Base-by-base conservation (phyloP, 2,888 invertebrate species). In the Plebejus melissa region DNA sequence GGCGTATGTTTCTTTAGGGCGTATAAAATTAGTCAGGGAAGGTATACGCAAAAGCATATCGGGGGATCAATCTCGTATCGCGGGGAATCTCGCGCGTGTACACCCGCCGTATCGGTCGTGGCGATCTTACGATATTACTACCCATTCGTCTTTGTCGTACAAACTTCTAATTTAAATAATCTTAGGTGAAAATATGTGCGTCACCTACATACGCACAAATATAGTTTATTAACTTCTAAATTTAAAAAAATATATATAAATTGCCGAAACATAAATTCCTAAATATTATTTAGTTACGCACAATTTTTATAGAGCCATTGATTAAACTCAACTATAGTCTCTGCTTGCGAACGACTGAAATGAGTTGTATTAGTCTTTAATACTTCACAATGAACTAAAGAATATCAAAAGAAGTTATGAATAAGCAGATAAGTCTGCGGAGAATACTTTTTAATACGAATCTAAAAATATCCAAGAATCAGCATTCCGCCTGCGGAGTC, bases 61-160 rank as follows among this genome's bases (percentile, higher is more conserved):
- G 83, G 79, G 79, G 87, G 89, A 93, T 93, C 93, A 92, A 93
- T 91, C 90, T 89, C 82, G 81, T 93, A 93, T 93, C 93, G 85
- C 80, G 86, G 86, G 85, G 85, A 86, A 93, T 93, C 93, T 87
- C 90, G 92, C 91, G 92, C 90, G 92, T 91, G 88, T 89, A 85
- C 71, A 70, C 84, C 86, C 83, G 84, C 83, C 82, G 82, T 91
- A 93, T 93, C 92, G 87, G 81, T 79, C 83, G 75, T 80, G 82
- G 87, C 87, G 86, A 92, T 93, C 93, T 87, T 88, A 72, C 91
- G 91, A 90, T 93, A 93, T 93, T 91, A 92, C 88, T 87, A 87
- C 91, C 92, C 87, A 93, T 93, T 92, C 93, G 92, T 93, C 93
- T 93, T 90, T 93, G 93, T 93, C 93, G 91, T 90, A 87, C 88